Conservation (phyloP, 2,797 vertebrate species). For the Acipenser oxyrinchus region DNA sequence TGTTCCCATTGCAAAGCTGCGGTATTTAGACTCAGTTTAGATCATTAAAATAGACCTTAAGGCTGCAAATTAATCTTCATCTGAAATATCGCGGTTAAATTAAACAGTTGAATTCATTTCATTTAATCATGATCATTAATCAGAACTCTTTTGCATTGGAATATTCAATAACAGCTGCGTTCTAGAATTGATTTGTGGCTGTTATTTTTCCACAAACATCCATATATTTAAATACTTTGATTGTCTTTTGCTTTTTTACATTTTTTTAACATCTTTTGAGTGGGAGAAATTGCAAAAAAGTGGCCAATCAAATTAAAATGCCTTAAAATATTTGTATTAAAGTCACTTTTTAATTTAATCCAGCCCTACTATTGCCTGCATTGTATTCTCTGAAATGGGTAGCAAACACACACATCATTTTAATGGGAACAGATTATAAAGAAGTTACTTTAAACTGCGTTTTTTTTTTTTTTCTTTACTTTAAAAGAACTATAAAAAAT, state of each 20-base stretch:
- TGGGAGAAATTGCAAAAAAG: neutral
- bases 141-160: too few relatives aligned
- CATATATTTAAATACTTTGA: conserved; percentile 54
- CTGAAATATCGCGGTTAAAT: too few relatives aligned
- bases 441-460: conserved; percentile 64
- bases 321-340: neutral
- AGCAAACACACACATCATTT: neutral
- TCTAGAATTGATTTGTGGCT: too few relatives aligned
- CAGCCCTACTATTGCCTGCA: neutral
- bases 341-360: neutral
- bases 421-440: conserved; percentile 24
- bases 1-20: neutral
- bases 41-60: too few relatives aligned
- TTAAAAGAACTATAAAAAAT: conserved; percentile 30
- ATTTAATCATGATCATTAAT: too few relatives aligned
- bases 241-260: conserved; percentile 49
- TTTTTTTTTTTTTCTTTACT: conserved; percentile 17
- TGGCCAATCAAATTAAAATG: conserved; percentile 8
- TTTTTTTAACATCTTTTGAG: neutral
- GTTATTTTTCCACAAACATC: too few relatives aligned
- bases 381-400: neutral
- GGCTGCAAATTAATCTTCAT: too few relatives aligned
- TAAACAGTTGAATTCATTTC: too few relatives aligned
- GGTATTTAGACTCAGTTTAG: too few relatives aligned
- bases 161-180: too few relatives aligned